These are phyloP conservation scores for Melinaea menophilus DNA, from an alignment of 2,888 invertebrate genomes.

Conservation along the genomic window DNA sequence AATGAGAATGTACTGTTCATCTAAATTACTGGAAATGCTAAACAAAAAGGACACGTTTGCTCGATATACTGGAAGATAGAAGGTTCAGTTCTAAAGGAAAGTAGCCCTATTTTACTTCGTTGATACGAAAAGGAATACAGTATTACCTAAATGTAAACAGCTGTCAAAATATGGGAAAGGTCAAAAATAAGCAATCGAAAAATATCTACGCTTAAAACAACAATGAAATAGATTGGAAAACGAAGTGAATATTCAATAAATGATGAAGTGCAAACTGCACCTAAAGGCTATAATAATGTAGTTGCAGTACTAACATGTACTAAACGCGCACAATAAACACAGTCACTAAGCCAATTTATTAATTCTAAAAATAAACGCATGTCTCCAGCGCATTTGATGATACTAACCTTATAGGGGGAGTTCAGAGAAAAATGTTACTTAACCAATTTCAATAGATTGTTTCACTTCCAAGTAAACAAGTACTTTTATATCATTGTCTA, in stretches of 20 bases:
- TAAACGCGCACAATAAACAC: slow-evolving; percentile 70
- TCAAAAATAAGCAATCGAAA: no score
- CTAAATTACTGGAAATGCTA: no score
- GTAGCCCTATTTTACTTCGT: no score
- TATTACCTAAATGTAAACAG: no score
- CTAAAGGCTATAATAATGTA: slow-evolving; percentile 32
- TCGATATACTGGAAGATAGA: no score
- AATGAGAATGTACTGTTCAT: no score
- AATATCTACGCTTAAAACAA: no score
- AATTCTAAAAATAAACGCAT: slow-evolving; percentile 75
- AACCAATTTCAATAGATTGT: slow-evolving; percentile 11
- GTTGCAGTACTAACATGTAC: slow-evolving; percentile 32
- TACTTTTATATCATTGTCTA: slow-evolving; percentile 2
- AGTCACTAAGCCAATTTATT: slow-evolving; percentile 76
- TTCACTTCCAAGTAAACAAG: slow-evolving; percentile 6
- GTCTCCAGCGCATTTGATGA: slow-evolving; percentile 67
- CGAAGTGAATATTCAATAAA: neutral
- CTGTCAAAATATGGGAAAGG: no score
- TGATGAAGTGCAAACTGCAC: neutral
- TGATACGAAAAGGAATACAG: no score
- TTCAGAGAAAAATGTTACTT: slow-evolving; percentile 42
- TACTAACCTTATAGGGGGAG: slow-evolving; percentile 71
- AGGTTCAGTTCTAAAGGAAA: no score
- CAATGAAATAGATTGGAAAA: no score
- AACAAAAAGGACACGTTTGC: no score